Evolutionary conservation across 2,113 vertebrate species (phyloP).

Genomic region (Anas platyrhynchos): DNA sequence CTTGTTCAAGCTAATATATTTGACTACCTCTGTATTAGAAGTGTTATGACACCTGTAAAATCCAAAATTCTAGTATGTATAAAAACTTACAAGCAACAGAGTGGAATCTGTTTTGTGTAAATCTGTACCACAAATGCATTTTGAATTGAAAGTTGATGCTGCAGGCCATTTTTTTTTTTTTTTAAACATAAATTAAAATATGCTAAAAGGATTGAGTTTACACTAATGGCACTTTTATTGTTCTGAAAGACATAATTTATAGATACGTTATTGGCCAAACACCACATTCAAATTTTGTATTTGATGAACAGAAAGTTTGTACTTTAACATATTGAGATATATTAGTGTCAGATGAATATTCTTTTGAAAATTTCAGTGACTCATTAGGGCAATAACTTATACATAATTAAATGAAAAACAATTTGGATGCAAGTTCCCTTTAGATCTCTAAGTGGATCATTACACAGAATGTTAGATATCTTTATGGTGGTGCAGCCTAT

Average conservation of each 20-base stretch:
- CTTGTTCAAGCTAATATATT: not conserved
- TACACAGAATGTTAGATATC: not conserved
- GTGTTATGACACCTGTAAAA: not conserved
- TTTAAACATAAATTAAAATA: conserved; percentile 1
- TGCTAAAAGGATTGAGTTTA: not conserved
- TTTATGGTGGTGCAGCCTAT: not conserved
- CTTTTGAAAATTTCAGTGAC: conserved; percentile 7
- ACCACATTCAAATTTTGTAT: not conserved
- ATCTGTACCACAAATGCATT: not conserved
- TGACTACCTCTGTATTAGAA: not conserved
- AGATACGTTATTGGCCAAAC: not conserved
- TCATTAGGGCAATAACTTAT: conserved; percentile 28
- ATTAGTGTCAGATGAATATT: not conserved
- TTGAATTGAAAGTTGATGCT: not conserved
- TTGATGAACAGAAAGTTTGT: conserved; percentile 9
- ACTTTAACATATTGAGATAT: not conserved
- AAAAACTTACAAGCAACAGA: not conserved
- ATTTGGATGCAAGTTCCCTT: not conserved
- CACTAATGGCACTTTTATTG: not conserved
- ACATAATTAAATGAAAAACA: not conserved
- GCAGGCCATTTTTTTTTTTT: not conserved
- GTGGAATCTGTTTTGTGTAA: not conserved
- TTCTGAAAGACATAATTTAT: not conserved
- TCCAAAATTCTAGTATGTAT: not conserved
- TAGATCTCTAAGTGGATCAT: not conserved